Evolutionary conservation across 2,888 invertebrate species (phyloP), one percentile per base, ranked within the genome.

Genomic region (Mythimna lalbum): DNA sequence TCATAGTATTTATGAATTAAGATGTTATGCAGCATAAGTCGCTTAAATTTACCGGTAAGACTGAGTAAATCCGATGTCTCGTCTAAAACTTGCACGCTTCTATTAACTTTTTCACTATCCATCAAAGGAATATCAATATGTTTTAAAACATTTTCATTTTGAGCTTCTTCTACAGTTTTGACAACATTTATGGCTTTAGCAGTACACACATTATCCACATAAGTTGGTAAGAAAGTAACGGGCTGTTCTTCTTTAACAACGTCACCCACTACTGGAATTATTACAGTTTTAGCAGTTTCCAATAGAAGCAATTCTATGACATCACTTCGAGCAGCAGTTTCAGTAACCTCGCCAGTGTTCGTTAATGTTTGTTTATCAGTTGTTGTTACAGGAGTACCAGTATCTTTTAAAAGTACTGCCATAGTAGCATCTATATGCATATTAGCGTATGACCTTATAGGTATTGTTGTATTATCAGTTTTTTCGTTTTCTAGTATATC

Each of bases 211-310:
- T 19, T 21, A 43, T 36, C 47, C 36, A 6, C 9, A 56, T 21
- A 12, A 31, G 39, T 39, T 33, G 27, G 19, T 19, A 66, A n/a
- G 3, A n/a, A 27, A 56, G 23, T 31, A 23, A 12, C 23, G 36
- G 52, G 47, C 10, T 52, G 21, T 2, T 47, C 21, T 52, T 73
- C 61, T 49, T 33, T 63, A n/a, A 69, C 14, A 59, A 69, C 27
- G 27, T 63, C 49, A 14, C 69, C 69, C 4, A 75, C 60, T 50
- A 63, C 55, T 27, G 77, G 71, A 43, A 77, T 23, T 14, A 75
- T 75, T 5, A 76, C 60, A 12, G 71, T 65, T 71, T 77, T 77
- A 33, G 71, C 64, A 59, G 56, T 73, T 60, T 69, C 60, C 36
- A 69, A 69, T 21, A 69, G 43, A n/a, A 75, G 31, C 27, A 59